These are phyloP conservation scores for Ctenosaura bakeri DNA, from an alignment of 2,797 vertebrate species.

Conservation along the genomic window DNA sequence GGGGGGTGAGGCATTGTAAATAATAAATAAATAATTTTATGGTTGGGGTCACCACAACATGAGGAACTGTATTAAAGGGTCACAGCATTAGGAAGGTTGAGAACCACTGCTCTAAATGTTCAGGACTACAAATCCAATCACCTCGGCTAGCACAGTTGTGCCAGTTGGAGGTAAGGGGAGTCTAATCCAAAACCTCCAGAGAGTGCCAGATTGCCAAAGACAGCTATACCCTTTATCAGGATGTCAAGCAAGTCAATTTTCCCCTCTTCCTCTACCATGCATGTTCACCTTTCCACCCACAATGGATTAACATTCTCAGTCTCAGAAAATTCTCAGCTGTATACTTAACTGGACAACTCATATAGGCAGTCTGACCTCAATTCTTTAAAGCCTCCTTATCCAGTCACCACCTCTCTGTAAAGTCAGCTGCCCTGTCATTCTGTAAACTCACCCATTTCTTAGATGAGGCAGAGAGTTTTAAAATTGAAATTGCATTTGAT, in stretches of 20 bases:
- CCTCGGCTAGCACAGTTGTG: neutral
- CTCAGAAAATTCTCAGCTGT: neutral
- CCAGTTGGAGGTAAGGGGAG: neutral
- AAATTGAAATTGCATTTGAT: neutral
- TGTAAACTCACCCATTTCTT: neutral
- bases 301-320: neutral
- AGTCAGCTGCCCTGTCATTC: neutral
- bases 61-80: no score
- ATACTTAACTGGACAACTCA: neutral
- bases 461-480: neutral
- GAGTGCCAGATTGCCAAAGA: neutral
- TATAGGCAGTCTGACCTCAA: neutral
- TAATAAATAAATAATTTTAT: no score
- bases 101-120: no score
- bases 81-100: no score
- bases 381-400: neutral
- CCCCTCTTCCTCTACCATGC: neutral
- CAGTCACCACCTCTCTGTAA: neutral
- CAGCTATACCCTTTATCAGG: neutral
- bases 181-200: neutral
- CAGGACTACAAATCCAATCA: no score
- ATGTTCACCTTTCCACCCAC: no score
- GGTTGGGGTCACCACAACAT: no score
- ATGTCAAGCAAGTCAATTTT: neutral
- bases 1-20: no score